Evolutionary conservation across 2,113 vertebrate genomes (phyloP).

Genomic region (Phaethornis superciliosus): DNA sequence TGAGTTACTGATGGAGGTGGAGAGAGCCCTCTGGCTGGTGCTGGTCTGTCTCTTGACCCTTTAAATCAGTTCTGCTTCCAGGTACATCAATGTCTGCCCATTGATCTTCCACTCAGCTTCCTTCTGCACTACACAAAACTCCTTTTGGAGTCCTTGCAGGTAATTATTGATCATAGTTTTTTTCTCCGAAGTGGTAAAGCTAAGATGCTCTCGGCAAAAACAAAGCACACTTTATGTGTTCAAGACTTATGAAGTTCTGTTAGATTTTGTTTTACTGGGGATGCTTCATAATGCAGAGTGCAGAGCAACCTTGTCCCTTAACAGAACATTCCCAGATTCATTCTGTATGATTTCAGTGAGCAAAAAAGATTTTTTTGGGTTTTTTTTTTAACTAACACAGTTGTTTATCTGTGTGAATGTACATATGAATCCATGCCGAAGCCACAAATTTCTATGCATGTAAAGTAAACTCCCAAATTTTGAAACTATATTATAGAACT

Average conservation of each 20-base stretch:
- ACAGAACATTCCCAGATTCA: neutral
- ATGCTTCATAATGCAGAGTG: neutral
- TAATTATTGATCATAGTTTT: slow-evolving; percentile 13
- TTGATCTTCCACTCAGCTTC: slow-evolving; percentile 6
- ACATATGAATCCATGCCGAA: neutral
- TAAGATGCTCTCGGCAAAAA: neutral
- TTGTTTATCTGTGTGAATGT: neutral
- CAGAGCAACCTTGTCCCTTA: neutral
- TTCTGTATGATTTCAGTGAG: neutral
- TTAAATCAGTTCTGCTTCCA: slow-evolving; percentile 18
- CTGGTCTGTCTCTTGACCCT: neutral
- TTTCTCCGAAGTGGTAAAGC: neutral
- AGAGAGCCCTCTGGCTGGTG: neutral
- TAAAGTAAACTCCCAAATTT: neutral
- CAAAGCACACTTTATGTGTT: neutral
- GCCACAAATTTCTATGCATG: neutral
- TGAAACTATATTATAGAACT: neutral
- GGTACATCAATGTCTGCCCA: neutral
- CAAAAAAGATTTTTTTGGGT: neutral
- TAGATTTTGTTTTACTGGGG: neutral
- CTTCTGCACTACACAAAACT: neutral
- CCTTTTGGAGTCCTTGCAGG: neutral
- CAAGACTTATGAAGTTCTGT: neutral
- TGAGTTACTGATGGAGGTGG: neutral
- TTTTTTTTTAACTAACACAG: neutral